A percentile compares a stretch with the other conserved stretches of the same genome.
phyloP scores from a whole-genome alignment of 2,888 invertebrate species.

The Mythimna loreyi region DNA sequence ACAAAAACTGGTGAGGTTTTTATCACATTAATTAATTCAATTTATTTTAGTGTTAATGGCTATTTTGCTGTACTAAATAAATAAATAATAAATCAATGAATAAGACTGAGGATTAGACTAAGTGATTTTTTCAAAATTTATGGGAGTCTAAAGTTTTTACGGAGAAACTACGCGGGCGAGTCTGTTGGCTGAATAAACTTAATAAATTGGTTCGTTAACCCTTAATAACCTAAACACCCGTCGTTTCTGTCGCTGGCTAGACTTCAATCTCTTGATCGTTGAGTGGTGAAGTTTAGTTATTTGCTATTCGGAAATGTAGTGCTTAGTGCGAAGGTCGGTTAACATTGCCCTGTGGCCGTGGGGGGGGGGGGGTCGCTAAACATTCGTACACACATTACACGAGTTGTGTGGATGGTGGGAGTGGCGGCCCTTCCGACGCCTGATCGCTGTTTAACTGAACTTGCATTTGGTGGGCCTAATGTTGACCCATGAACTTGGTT shows the following conservation, averaged over 20 bases:
- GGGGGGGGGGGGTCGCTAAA: no score
- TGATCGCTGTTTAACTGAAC: conserved; percentile 32
- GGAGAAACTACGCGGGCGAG: no score
- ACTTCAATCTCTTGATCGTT: conserved; percentile 27
- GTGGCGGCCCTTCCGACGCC: not conserved
- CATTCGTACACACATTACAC: conserved; percentile 14
- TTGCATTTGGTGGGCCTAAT: conserved; percentile 14
- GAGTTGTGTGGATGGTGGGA: conserved; percentile 2
- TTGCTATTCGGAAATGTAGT: conserved; percentile 19
- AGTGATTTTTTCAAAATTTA: no score
- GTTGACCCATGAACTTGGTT: not conserved
- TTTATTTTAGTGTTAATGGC: no score
- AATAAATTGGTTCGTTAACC: not conserved
- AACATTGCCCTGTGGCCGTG: not conserved
- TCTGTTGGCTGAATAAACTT: no score
- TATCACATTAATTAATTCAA: no score
- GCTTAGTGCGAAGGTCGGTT: conserved; percentile 42
- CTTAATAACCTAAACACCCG: conserved; percentile 1
- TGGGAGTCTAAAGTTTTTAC: no score
- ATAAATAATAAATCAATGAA: no score
- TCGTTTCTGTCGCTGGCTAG: conserved; percentile 1
- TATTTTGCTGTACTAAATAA: no score
- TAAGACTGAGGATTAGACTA: no score
- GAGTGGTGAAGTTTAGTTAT: conserved; percentile 9
- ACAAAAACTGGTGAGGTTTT: no score